These are phyloP conservation scores for Tetraneura akinire DNA, from an alignment of 1,140 invertebrate genomes.

Conservation along the genomic window DNA sequence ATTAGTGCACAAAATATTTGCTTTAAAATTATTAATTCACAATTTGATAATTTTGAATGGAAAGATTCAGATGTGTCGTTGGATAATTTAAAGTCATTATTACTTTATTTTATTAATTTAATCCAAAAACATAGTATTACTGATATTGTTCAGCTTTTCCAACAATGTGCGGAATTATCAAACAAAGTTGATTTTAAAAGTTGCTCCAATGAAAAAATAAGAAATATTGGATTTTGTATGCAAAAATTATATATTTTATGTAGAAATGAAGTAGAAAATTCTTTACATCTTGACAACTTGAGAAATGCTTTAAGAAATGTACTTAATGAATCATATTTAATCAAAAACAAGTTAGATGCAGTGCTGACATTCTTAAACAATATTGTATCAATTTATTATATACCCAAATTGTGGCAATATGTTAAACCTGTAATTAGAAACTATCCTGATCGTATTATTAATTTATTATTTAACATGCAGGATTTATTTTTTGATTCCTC, in stretches of 20 bases:
- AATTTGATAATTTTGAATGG: not conserved
- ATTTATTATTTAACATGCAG: slow-evolving; percentile 34
- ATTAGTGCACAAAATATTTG: slow-evolving; percentile 15
- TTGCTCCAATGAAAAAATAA: slow-evolving; percentile 12
- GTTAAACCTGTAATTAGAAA: slow-evolving; percentile 13
- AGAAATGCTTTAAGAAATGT: slow-evolving; percentile 25
- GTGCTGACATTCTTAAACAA: not conserved
- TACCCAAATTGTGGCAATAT: slow-evolving; percentile 13
- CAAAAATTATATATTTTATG: not conserved
- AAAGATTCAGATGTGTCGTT: slow-evolving; percentile 31
- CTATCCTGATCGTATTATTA: slow-evolving; percentile 18
- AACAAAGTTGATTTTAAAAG: slow-evolving; percentile 23
- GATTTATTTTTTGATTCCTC: slow-evolving; percentile 11
- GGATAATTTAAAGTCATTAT: slow-evolving; percentile 8
- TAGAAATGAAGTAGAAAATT: not conserved
- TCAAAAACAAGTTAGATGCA: slow-evolving; percentile 5
- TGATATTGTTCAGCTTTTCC: slow-evolving; percentile 10
- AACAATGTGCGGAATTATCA: slow-evolving; percentile 11
- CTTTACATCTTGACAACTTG: not conserved
- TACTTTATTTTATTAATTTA: slow-evolving; percentile 11
- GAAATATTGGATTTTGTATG: slow-evolving; percentile 21
- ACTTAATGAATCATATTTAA: slow-evolving; percentile 26
- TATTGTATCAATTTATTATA: slow-evolving; percentile 24
- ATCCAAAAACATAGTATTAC: not conserved
- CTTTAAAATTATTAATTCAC: slow-evolving; percentile 1